These are phyloP conservation scores for Cynopterus brachyotis DNA, from an alignment of 2,113 vertebrate species.

Conservation along the genomic window DNA sequence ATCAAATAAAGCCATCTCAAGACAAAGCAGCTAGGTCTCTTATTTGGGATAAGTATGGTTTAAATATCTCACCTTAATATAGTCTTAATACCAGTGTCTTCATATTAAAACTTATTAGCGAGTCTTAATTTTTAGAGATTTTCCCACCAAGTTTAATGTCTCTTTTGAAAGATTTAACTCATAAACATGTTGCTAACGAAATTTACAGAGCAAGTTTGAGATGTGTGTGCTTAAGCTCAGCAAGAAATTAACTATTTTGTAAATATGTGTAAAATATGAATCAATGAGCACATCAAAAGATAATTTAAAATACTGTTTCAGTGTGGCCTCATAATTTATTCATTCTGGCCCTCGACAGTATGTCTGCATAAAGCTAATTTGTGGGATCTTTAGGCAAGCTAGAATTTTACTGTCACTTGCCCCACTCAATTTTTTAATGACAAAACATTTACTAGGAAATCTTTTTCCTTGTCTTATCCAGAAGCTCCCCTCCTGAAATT, in stretches of 20 bases:
- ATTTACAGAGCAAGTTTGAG: not conserved
- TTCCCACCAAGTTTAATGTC: not conserved
- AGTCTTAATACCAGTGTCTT: not conserved
- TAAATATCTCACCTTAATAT: not conserved
- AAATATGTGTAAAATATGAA: conserved; percentile 40
- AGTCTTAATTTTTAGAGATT: not conserved
- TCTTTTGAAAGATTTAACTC: not conserved
- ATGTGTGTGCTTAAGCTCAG: not conserved
- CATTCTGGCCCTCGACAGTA: not conserved
- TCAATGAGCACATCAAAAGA: not conserved
- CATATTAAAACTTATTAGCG: not conserved
- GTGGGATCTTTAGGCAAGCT: not conserved
- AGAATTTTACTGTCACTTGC: not conserved
- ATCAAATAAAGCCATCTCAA: not conserved
- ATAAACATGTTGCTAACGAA: not conserved
- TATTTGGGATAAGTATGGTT: not conserved
- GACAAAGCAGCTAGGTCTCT: not conserved
- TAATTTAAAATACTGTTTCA: conserved; percentile 4
- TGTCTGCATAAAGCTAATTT: not conserved
- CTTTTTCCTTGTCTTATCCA: not conserved
- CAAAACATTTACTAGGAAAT: not conserved
- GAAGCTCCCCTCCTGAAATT: not conserved
- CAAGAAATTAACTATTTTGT: not conserved
- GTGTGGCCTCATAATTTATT: not conserved
- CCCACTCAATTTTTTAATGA: not conserved